phyloP scores from a whole-genome alignment of 2,888 invertebrate species.

The Sabatieria punctata region DNA sequence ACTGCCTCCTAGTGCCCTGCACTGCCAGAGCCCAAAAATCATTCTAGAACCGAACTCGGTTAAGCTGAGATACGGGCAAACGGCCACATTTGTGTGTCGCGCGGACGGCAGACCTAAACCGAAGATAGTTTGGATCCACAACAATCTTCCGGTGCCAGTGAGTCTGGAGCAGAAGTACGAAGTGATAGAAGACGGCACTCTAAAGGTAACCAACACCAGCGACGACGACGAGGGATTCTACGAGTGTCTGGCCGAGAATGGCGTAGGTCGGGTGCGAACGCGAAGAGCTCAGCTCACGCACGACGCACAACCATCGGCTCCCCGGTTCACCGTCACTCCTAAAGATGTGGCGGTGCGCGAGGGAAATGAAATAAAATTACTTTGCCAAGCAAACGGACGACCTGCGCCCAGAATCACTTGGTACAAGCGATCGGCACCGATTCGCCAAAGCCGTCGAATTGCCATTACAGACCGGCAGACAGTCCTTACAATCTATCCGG shows the following conservation, averaged over 20 bases:
- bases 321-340: slow-evolving; percentile 19
- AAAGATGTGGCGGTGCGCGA: slow-evolving; percentile 18
- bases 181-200: background rate
- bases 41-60: background rate
- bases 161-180: too few species aligned
- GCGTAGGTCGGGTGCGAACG: background rate
- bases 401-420: slow-evolving; percentile 20
- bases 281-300: background rate
- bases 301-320: slow-evolving; percentile 4
- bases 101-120: background rate
- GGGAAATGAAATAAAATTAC: slow-evolving; percentile 17
- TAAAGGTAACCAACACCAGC: background rate
- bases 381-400: slow-evolving; percentile 21
- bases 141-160: too few species aligned
- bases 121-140: background rate
- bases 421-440: slow-evolving; percentile 9
- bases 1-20: background rate
- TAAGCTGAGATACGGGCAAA: background rate
- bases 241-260: background rate
- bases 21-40: background rate
- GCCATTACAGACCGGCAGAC: slow-evolving; percentile 14
- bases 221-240: background rate
- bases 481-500: slow-evolving; percentile 22
- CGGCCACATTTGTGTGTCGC: background rate
- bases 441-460: slow-evolving; percentile 13